phyloP scores from a whole-genome alignment of 2,797 vertebrate species.

The Apogon talboti region DNA sequence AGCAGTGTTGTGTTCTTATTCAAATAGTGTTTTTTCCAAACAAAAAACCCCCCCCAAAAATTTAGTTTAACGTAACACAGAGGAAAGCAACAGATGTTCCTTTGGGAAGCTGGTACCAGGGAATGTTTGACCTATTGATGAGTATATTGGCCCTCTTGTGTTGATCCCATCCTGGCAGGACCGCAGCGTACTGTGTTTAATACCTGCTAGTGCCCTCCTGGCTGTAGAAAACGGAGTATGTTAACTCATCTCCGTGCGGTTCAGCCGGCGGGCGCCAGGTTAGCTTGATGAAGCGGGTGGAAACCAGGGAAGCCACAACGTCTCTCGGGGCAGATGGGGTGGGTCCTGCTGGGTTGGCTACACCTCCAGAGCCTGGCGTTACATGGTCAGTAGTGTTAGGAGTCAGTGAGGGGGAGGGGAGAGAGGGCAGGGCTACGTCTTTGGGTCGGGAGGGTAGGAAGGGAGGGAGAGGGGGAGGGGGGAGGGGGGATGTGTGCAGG shows the following conservation, averaged over 20 bases:
- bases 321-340: conserved; percentile 93
- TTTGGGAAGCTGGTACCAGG: neutral
- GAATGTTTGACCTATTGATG: neutral
- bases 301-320: conserved; percentile 96
- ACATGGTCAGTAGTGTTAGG: conserved; percentile 99
- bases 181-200: conserved; percentile 72
- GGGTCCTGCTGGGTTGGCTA: conserved; percentile 88
- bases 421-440: conserved; percentile 97
- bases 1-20: too few relatives aligned
- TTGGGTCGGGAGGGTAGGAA: conserved; percentile 81
- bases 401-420: conserved; percentile 98
- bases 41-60: too few relatives aligned
- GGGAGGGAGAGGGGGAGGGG: conserved; percentile 76
- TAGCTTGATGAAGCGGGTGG: conserved; percentile 98
- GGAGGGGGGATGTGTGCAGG: conserved; percentile 78
- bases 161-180: conserved; percentile 85
- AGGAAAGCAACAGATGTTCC: neutral
- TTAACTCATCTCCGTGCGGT: conserved; percentile 93
- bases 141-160: neutral
- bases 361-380: conserved; percentile 90
- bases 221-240: conserved; percentile 97
- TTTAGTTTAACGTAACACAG: neutral
- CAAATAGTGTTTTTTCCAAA: neutral
- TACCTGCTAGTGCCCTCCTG: conserved; percentile 93
- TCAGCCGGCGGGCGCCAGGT: conserved; percentile 95